Conservation (phyloP, 1,140 invertebrate species). For the Trachymyrmex cornetzi region DNA sequence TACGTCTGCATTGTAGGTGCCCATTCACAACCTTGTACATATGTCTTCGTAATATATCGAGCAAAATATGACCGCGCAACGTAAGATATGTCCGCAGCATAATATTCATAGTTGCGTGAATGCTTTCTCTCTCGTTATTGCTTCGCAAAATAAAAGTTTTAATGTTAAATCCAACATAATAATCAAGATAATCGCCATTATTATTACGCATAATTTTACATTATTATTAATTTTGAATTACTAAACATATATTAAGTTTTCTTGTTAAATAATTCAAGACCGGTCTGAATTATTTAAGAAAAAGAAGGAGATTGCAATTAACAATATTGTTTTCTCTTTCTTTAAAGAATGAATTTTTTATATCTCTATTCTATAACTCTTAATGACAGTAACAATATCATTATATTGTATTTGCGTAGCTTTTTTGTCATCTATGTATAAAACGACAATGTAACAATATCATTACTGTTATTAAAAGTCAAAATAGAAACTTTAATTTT, state of each 20-base stretch:
- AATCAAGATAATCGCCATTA: not conserved
- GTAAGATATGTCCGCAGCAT: conserved; percentile 51
- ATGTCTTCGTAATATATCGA: conserved; percentile 59
- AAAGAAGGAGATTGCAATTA: not conserved
- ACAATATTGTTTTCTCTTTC: not conserved
- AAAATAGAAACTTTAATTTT: not conserved
- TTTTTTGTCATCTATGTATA: too few relatives aligned
- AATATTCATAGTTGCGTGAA: conserved; percentile 22
- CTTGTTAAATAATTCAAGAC: not conserved
- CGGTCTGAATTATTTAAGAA: not conserved
- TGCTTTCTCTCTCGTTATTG: conserved; percentile 37
- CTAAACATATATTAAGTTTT: not conserved
- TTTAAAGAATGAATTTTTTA: not conserved
- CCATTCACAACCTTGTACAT: conserved; percentile 54
- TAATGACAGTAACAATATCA: too few relatives aligned
- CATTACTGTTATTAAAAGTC: too few relatives aligned
- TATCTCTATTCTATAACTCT: too few relatives aligned
- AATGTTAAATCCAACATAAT: not conserved
- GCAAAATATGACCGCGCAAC: conserved; percentile 61
- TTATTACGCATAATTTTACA: not conserved
- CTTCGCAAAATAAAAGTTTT: conserved; percentile 3
- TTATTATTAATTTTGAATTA: conserved; percentile 5
- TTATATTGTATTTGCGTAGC: too few relatives aligned
- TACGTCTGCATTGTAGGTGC: conserved; percentile 55
- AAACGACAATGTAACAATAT: too few relatives aligned